Evolutionary conservation across 1,140 invertebrate genomes (phyloP).

Genomic region (Scaptomyza graminum): DNA sequence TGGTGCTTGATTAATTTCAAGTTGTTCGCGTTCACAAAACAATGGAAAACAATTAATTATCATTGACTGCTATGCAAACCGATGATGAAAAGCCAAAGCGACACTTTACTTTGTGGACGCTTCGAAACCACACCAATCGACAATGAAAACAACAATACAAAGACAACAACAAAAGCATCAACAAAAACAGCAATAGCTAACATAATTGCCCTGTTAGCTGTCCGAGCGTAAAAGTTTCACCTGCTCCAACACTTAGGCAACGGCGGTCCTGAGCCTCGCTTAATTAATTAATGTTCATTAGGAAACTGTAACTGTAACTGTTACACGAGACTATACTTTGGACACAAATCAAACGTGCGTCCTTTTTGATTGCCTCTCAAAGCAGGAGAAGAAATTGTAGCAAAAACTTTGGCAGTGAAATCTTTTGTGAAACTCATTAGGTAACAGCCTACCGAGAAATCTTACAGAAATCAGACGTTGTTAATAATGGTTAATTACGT

Average conservation of each 20-base stretch:
- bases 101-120: slow-evolving; percentile 9
- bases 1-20: not conserved
- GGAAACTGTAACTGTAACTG: slow-evolving; percentile 54
- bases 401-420: slow-evolving; percentile 18
- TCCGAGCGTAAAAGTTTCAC: slow-evolving; percentile 41
- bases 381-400: not conserved
- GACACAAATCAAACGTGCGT: slow-evolving; percentile 73
- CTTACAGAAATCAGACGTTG: slow-evolving; percentile 75
- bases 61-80: slow-evolving; percentile 2
- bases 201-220: slow-evolving; percentile 60
- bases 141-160: slow-evolving; percentile 19
- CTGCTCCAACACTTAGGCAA: slow-evolving; percentile 50
- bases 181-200: slow-evolving; percentile 22
- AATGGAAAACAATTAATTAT: slow-evolving; percentile 39
- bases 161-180: slow-evolving; percentile 3
- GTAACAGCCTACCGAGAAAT: slow-evolving; percentile 44
- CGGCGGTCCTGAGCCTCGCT: slow-evolving; percentile 29
- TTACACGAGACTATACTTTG: slow-evolving; percentile 34
- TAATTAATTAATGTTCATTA: slow-evolving; percentile 82
- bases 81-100: slow-evolving; percentile 1
- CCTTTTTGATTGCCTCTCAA: slow-evolving; percentile 58
- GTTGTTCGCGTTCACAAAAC: slow-evolving; percentile 6
- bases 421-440: slow-evolving; percentile 72
- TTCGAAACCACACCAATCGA: slow-evolving; percentile 13
- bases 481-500: slow-evolving; percentile 82